Base-by-base conservation (phyloP, 2,888 invertebrate species). In the Prionchulus punctatus region DNA sequence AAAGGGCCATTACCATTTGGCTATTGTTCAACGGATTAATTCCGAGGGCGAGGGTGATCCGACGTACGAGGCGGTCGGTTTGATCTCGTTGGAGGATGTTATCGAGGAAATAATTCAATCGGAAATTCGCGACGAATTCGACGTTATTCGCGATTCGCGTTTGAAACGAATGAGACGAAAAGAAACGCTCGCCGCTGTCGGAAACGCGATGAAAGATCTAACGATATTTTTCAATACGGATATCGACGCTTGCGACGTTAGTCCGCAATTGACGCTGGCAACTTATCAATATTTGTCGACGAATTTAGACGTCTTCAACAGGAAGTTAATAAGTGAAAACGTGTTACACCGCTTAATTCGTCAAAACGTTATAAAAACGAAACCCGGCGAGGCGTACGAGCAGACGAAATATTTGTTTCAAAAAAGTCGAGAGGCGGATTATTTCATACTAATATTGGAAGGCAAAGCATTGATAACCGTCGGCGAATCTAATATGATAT, bases 111-210 rank as follows among this genome's bases (percentile, higher is more conserved):
- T 96, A 67, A 90, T 96, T 62, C 92, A 96, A 71, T 85, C 91
- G 0, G 96, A 96, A 76, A 98, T 98, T 65, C 84, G 91, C 63
- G 96, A 98, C 71, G 96, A 96, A 74, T 94, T 92, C 0, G 96
- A 96, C 72, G 88, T 90, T 1, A 83, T 87, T 70, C 83, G 89
- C 83, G 51, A 55, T 43, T 31, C 28, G 27, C 49, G 55, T n/a
- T n/a, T 25, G 7, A n/a, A 28, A 53, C 31, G 7, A 26, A 30
- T 7, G 25, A 26, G 55, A 2, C n/a, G 30, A 2, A 27, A 45
- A 23, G 47, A 23, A 45, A 45, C 23, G 23, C 23, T 45, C 15
- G 23, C 47, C 47, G 23, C n/a, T 45, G 23, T 45, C 7, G 47
- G n/a, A 45, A 18, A 12, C 7, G 36, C 47, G 23, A 7, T 23